Evolutionary conservation across 2,888 invertebrate genomes (phyloP).

Genomic region (Parnassius glacialis): DNA sequence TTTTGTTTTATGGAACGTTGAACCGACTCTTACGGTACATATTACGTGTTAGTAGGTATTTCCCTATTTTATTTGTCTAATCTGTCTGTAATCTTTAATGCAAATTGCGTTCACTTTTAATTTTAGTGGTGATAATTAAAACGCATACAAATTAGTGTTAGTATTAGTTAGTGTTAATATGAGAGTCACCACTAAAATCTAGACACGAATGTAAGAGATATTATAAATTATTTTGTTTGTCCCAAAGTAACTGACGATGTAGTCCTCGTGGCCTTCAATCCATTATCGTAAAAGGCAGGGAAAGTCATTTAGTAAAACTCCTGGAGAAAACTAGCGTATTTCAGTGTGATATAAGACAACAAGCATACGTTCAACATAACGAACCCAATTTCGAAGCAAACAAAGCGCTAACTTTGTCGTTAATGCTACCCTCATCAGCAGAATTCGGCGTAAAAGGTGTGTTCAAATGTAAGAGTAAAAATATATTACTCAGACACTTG

Average conservation of each 20-base stretch:
- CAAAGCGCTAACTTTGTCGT: neutral
- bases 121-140: too few species aligned
- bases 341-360: conserved; percentile 4
- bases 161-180: too few species aligned
- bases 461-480: neutral
- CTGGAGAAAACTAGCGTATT: conserved; percentile 15
- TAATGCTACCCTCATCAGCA: neutral
- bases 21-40: conserved; percentile 37
- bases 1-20: conserved; percentile 45
- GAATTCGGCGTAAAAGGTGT: conserved; percentile 2
- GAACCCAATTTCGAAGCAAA: conserved; percentile 12
- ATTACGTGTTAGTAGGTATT: conserved; percentile 18
- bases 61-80: too few species aligned
- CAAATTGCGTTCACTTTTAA: too few species aligned
- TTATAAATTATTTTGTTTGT: conserved; percentile 8
- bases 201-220: too few species aligned
- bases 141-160: too few species aligned
- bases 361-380: conserved; percentile 8
- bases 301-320: conserved; percentile 17
- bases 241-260: conserved; percentile 23
- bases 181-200: too few species aligned
- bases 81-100: too few species aligned
- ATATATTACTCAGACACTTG: too few species aligned
- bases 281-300: conserved; percentile 19
- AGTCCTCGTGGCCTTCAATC: conserved; percentile 8